Conservation (phyloP, 2,113 vertebrate genomes). For the Rhombomys opimus region DNA sequence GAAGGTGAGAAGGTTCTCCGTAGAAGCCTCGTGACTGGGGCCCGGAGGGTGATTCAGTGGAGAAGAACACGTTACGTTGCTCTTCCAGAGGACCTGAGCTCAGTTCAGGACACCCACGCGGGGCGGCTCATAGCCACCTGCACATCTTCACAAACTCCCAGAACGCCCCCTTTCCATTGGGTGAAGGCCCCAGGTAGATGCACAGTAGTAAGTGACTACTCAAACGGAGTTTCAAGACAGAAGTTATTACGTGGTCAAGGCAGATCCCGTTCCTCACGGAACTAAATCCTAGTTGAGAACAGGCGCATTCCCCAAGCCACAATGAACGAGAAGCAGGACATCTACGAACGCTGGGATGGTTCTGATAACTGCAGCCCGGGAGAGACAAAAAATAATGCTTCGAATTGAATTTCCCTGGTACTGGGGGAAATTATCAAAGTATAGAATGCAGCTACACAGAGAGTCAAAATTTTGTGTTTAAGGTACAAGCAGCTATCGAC, state of each 20-base stretch:
- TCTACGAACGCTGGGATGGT: background rate
- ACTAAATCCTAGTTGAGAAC: background rate
- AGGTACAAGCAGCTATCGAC: background rate
- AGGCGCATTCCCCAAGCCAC: background rate
- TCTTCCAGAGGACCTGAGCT: background rate
- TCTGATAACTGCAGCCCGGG: background rate
- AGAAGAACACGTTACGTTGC: background rate
- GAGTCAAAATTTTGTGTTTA: background rate
- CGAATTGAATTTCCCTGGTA: background rate
- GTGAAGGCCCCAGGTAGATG: background rate
- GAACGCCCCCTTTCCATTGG: background rate
- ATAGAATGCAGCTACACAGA: too few relatives aligned
- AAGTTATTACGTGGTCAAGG: background rate
- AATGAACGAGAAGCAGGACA: background rate
- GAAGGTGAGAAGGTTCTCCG: slow-evolving; percentile 86
- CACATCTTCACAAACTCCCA: background rate
- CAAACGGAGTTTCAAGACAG: background rate
- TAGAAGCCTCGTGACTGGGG: background rate
- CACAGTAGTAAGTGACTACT: background rate
- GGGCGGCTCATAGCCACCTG: background rate
- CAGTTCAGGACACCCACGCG: background rate
- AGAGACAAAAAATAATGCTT: background rate
- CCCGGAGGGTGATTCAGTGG: background rate
- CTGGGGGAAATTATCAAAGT: background rate
- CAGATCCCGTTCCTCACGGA: background rate